These are phyloP conservation scores for Rhimphoctona megacephalus DNA, from an alignment of 2,888 invertebrate species.

Conservation along the genomic window DNA sequence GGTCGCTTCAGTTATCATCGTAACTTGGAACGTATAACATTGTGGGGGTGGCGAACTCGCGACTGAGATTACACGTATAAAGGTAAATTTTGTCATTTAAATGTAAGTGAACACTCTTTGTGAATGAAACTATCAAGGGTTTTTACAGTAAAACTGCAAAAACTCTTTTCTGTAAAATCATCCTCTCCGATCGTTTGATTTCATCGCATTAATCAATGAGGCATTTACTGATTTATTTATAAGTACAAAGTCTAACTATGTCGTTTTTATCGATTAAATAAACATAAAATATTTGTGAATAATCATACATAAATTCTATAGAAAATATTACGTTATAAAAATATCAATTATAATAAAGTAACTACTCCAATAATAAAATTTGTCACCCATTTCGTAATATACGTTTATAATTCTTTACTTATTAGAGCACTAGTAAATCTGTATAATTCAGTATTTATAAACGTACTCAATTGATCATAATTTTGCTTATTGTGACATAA, in stretches of 20 bases:
- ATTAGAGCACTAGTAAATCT: background rate
- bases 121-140: background rate
- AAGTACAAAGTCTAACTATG: background rate
- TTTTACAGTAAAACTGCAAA: background rate
- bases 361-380: background rate
- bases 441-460: no score
- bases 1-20: slow-evolving; percentile 71
- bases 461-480: no score
- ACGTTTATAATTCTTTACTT: background rate
- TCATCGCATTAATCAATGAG: background rate
- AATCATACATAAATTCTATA: background rate
- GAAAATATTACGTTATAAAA: background rate
- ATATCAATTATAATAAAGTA: background rate
- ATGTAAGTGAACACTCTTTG: background rate
- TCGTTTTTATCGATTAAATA: no score
- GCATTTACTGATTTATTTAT: background rate
- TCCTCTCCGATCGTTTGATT: background rate
- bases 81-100: slow-evolving; percentile 56
- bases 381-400: background rate
- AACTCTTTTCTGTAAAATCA: background rate
- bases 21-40: slow-evolving; percentile 67
- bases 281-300: background rate
- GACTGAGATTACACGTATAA: slow-evolving; percentile 18
- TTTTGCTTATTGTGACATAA: no score
- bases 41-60: slow-evolving; percentile 57